Conservation (phyloP, 2,888 invertebrate genomes). For the Lathronympha strigana region DNA sequence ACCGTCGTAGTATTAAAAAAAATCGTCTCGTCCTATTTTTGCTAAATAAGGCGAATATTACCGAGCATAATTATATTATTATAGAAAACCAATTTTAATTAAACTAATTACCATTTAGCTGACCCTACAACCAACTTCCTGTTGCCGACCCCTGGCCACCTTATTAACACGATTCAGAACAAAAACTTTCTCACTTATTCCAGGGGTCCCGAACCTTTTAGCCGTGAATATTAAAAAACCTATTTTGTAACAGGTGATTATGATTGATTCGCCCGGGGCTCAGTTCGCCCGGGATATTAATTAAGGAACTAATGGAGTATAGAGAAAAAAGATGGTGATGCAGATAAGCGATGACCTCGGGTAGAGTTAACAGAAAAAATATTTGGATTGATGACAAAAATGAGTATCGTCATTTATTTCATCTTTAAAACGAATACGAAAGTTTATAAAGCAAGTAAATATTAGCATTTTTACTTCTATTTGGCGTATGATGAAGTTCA, state of each 20-base stretch:
- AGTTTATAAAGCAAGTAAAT: no score
- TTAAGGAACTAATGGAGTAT: constrained; percentile 79
- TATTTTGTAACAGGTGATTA: constrained; percentile 71
- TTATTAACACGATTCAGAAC: constrained; percentile 39
- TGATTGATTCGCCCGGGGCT: constrained; percentile 72
- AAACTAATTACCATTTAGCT: constrained; percentile 22
- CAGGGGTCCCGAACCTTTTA: constrained; percentile 47
- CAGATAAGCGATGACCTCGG: constrained; percentile 63
- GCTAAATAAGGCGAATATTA: no score
- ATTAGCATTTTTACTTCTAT: no score
- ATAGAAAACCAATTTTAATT: constrained; percentile 10
- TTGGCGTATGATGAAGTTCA: no score
- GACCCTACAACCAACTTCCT: constrained; percentile 18
- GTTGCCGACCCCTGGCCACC: constrained; percentile 35
- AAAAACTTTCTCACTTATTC: constrained; percentile 36
- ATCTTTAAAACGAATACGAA: no score
- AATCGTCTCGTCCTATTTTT: no score
- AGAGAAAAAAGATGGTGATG: constrained; percentile 60
- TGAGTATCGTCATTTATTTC: no score
- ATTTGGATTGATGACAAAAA: no score
- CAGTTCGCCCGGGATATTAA: constrained; percentile 72
- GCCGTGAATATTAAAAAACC: constrained; percentile 59
- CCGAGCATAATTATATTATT: no score
- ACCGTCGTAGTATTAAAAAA: no score
- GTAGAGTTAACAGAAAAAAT: constrained; percentile 57